Evolutionary conservation across 2,797 vertebrate genomes (phyloP), one percentile per base, ranked within the genome.

Genomic region (Parotocinclus haroldoi): DNA sequence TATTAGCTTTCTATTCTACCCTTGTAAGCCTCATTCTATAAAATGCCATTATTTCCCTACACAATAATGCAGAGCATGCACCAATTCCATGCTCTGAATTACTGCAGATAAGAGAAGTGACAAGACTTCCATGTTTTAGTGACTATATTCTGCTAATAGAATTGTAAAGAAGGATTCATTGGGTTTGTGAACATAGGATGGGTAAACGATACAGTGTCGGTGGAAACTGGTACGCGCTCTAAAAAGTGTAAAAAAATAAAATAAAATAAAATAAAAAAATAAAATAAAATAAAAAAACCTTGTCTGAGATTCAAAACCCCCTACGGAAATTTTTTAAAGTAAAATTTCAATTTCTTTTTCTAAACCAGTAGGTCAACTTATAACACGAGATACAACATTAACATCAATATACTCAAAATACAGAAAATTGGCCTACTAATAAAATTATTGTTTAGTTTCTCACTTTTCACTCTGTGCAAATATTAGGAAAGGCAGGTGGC

Each of bases 131-230:
- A 71, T 66, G 68, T 74, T 78, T 83, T 80, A 81, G 77, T 81
- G 77, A 83, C 86, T 84, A 87, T 86, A 82, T 82, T 82, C 75
- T 85, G 79, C 80, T 85, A 82, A 85, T 79, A 81, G 78, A 82
- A 83, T 76, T 79, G 78, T 80, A 83, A 86, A 51, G 37, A 80
- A 76, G 14, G 52, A 18, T 3, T 57, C 58, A 71, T 66, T 3
- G 60, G 66, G 65, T 40, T 59, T 7, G 19, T 12, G 65, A 14
- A 14, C 45, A 44, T 9, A 50, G 58, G 68, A 66, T 52, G 39
- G 62, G 63, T 80, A 14, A 8, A 16, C 4, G 4, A 63, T 51
- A 38, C 53, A 60, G 59, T 64, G 66, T 42, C 67, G 39, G n/a
- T n/a, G n/a, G 19, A 18, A 67, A 39, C 27, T 27, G 27, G 27